Evolutionary conservation across 1,140 invertebrate species (phyloP).

Genomic region (Lucilia sericata): DNA sequence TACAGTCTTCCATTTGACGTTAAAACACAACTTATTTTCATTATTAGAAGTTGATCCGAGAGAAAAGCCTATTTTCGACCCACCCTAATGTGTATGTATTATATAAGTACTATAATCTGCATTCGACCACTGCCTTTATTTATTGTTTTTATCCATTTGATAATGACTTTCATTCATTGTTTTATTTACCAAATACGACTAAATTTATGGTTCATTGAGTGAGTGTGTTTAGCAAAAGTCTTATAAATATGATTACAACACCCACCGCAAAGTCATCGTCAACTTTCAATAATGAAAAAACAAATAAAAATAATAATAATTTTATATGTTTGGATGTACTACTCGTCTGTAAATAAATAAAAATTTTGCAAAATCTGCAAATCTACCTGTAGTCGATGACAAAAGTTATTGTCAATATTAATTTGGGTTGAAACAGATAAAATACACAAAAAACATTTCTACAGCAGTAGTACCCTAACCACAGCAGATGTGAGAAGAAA

Average conservation of each 20-base stretch:
- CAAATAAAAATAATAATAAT: neutral
- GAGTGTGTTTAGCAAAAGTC: neutral
- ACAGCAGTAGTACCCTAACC: neutral
- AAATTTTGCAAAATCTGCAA: neutral
- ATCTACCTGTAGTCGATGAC: neutral
- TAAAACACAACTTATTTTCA: no score
- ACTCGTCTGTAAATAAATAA: neutral
- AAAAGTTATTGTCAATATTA: neutral
- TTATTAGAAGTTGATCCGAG: no score
- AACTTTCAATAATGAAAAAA: neutral
- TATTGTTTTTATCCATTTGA: neutral
- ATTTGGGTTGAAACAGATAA: no score
- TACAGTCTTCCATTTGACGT: no score
- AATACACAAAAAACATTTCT: no score
- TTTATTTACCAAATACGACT: neutral
- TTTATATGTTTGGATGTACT: no score
- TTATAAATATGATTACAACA: conserved; percentile 24
- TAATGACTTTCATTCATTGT: neutral
- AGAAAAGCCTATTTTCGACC: no score
- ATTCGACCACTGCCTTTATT: neutral
- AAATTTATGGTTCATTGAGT: neutral
- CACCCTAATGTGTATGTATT: no score
- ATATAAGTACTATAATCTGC: no score
- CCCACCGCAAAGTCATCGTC: neutral
- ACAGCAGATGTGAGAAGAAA: neutral